Evolutionary conservation across 2,888 invertebrate species (phyloP).

Genomic region (Dolichopus griseipennis): DNA sequence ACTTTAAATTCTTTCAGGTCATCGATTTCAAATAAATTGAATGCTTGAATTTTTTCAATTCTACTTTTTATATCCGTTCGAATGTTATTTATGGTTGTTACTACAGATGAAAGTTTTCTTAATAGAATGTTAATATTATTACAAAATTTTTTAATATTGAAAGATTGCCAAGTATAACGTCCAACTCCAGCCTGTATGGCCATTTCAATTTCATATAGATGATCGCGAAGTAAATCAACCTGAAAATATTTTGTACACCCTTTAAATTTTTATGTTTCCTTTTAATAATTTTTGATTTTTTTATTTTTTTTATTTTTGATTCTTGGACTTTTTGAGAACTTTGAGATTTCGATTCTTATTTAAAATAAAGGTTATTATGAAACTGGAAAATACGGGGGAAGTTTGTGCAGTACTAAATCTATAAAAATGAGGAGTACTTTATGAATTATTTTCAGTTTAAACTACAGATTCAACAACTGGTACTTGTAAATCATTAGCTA

Average conservation of each 20-base stretch:
- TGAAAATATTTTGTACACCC: slow-evolving; percentile 30
- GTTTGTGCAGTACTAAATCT: no score
- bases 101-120: slow-evolving; percentile 53
- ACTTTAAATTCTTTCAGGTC: slow-evolving; percentile 15
- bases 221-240: slow-evolving; percentile 59
- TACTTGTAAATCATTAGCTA: no score
- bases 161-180: slow-evolving; percentile 77
- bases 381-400: no score
- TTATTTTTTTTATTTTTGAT: not conserved
- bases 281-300: not conserved
- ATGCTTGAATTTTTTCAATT: slow-evolving; percentile 48
- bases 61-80: slow-evolving; percentile 53
- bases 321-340: not conserved
- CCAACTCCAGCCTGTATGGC: slow-evolving; percentile 71
- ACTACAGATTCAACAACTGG: no score
- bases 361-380: no score
- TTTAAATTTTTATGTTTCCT: not conserved
- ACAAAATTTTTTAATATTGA: slow-evolving; percentile 69
- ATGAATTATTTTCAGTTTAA: no score
- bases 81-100: slow-evolving; percentile 60
- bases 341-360: not conserved
- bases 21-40: slow-evolving; percentile 46
- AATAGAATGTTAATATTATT: slow-evolving; percentile 51
- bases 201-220: slow-evolving; percentile 62
- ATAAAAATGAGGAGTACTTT: no score